A percentile compares a stretch with the other conserved stretches of the same genome.
phyloP scores from a whole-genome alignment of 2,797 vertebrate genomes.

The Ambastaia sidthimunki region DNA sequence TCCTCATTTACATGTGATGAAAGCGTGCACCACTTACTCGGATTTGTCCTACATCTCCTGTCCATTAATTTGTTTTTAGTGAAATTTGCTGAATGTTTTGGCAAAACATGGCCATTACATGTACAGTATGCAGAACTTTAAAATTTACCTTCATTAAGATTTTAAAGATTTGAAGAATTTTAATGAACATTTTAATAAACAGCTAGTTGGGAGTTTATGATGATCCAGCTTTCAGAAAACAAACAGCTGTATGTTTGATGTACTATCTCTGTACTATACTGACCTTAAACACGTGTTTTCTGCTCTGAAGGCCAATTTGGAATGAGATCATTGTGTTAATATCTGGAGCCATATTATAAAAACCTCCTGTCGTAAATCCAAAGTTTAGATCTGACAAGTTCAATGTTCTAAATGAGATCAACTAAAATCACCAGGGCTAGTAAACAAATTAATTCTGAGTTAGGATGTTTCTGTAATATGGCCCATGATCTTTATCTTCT shows the following conservation, averaged over 20 bases:
- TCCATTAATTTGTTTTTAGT: constrained; percentile 41
- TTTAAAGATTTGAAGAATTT: not conserved
- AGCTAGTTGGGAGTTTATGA: not conserved
- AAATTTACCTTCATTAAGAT: not conserved
- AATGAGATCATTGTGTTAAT: not conserved
- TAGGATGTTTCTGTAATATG: not conserved
- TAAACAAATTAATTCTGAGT: not conserved
- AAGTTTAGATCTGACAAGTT: too few species aligned
- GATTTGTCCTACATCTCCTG: constrained; percentile 50
- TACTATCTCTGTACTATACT: not conserved
- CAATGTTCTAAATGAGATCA: too few species aligned
- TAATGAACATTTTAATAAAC: constrained; percentile 6
- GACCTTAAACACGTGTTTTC: not conserved
- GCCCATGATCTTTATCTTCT: not conserved
- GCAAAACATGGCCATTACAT: constrained; percentile 38
- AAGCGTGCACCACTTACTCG: constrained; percentile 47
- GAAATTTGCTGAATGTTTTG: constrained; percentile 27
- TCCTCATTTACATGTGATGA: constrained; percentile 66
- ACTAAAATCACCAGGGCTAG: too few species aligned
- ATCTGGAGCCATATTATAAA: not conserved
- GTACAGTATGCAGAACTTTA: constrained; percentile 28
- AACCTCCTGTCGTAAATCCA: too few species aligned
- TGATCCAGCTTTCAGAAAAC: not conserved
- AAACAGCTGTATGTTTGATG: not conserved
- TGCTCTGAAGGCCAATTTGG: not conserved